phyloP scores from a whole-genome alignment of 2,113 vertebrate species.

The Micronycteris hirsuta region DNA sequence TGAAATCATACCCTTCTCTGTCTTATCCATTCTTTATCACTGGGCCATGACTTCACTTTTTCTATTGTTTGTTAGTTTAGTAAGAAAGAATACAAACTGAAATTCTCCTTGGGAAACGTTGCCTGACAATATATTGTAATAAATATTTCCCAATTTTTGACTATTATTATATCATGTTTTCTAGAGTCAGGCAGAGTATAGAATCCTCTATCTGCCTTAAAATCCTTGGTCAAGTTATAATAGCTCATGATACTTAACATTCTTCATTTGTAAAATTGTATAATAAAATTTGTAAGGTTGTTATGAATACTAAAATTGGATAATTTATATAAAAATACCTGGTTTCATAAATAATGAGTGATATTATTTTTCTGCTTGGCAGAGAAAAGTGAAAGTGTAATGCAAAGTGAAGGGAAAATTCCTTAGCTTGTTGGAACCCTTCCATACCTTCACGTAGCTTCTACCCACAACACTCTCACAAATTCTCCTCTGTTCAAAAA shows the following conservation, averaged over 20 bases:
- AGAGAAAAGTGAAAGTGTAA: background rate
- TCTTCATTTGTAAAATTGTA: background rate
- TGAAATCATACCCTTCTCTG: background rate
- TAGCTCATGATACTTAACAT: background rate
- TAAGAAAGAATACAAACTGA: background rate
- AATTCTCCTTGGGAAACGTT: background rate
- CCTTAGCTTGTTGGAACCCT: background rate
- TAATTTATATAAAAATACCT: background rate
- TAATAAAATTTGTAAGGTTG: background rate
- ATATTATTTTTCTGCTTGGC: background rate
- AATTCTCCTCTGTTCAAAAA: background rate
- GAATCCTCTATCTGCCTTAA: background rate
- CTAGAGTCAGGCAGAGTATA: background rate
- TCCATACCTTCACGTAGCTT: background rate
- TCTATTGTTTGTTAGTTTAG: background rate
- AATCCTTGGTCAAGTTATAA: background rate
- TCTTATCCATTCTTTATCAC: background rate
- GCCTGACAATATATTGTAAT: background rate
- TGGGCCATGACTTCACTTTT: background rate
- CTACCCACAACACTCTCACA: background rate
- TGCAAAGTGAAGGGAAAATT: background rate
- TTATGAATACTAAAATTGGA: background rate
- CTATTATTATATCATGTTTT: background rate
- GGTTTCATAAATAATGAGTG: background rate
- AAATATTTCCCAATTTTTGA: background rate